Base-by-base conservation (phyloP, 1,140 invertebrate genomes). In the Marisa cornuarietis region DNA sequence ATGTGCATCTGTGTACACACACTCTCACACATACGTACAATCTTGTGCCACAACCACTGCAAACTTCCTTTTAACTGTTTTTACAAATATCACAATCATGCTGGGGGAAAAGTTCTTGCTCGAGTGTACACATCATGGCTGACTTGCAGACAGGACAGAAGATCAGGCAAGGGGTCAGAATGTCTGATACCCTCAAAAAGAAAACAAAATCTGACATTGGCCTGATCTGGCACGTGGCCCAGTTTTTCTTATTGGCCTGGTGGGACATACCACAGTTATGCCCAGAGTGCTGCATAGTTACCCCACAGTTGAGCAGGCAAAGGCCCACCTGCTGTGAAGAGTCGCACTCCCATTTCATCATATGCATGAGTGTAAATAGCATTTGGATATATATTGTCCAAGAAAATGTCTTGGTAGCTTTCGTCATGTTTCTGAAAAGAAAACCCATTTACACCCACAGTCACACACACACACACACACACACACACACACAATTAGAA, bases 331-430 rank as follows among this genome's bases (percentile, higher is more conserved):
- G 97, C 97, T 0, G 96, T 95, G 92, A 99, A 99, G 10, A 99
- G 91, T 79, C 96, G 91, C 13, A 96, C 98, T 42, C 96, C 96
- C 73, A 95, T 96, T 83, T 94, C 93, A 91, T 99, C 97, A 90
- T 98, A 98, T 90, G 96, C 97, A 89, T 99, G 97, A 2, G 97
- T 98, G 89, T 99, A 99, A 87, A 98, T 97, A 22, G 97, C 97
- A 69, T 97, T 91, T 5, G 88, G 88, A 77, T 88, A 90, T 8
- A 83, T 79, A 49, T 81, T 79, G 51, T 88, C 87, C 78, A 85
- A 82, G 65, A 91, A 90, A 79, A 87, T 89, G 73, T 90, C 88
- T 54, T 85, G 80, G 79, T 88, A 91, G 77, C 85, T 90, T 18
- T 89, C 87, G 82, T 91, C 90, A 79, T 87, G 83, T 66, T 83